A percentile compares a stretch with the other conserved stretches of the same genome.
Evolutionary conservation across 2,888 invertebrate genomes (phyloP).

Genomic region (Pristionchus exspectatus): DNA sequence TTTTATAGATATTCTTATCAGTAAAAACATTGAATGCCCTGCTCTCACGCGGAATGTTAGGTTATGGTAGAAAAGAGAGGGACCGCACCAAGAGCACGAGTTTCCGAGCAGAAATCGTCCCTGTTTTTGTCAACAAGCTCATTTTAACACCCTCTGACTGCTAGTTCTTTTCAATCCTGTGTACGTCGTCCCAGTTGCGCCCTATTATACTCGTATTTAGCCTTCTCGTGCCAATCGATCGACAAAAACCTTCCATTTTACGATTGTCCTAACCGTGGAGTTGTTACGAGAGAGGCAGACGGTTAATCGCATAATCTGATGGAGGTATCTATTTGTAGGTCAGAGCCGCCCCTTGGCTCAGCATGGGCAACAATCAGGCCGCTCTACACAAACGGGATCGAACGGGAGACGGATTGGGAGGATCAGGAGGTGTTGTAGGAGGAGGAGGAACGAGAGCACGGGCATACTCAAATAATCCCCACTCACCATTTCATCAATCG

Average conservation of each 20-base stretch:
- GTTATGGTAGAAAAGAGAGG: not conserved
- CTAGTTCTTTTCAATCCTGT: not conserved
- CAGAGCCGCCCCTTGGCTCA: slow-evolving; percentile 45
- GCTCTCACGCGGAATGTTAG: slow-evolving; percentile 15
- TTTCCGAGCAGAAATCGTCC: slow-evolving; percentile 25
- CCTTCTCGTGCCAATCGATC: not conserved
- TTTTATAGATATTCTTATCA: no score
- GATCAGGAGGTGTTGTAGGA: slow-evolving; percentile 14
- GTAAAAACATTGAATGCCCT: not conserved
- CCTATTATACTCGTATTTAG: not conserved
- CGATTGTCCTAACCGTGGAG: not conserved
- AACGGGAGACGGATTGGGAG: slow-evolving; percentile 62
- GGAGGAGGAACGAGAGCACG: slow-evolving; percentile 42
- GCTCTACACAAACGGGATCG: slow-evolving; percentile 77
- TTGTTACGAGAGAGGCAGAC: slow-evolving; percentile 13
- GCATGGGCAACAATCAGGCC: slow-evolving; percentile 77
- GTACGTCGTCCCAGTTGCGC: not conserved
- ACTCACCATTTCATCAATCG: slow-evolving; percentile 59
- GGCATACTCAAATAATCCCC: slow-evolving; percentile 55
- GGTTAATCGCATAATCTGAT: slow-evolving; percentile 48
- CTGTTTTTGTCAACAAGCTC: slow-evolving; percentile 32
- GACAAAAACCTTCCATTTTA: not conserved
- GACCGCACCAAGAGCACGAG: slow-evolving; percentile 14
- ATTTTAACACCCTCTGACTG: not conserved
- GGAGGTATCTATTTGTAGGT: slow-evolving; percentile 30